Percentiles rank a stretch among this genome's conserved stretches.
These are phyloP conservation scores for Sterrhoptilus dennistouni DNA, from an alignment of 2,113 vertebrate species.

Conservation along the genomic window DNA sequence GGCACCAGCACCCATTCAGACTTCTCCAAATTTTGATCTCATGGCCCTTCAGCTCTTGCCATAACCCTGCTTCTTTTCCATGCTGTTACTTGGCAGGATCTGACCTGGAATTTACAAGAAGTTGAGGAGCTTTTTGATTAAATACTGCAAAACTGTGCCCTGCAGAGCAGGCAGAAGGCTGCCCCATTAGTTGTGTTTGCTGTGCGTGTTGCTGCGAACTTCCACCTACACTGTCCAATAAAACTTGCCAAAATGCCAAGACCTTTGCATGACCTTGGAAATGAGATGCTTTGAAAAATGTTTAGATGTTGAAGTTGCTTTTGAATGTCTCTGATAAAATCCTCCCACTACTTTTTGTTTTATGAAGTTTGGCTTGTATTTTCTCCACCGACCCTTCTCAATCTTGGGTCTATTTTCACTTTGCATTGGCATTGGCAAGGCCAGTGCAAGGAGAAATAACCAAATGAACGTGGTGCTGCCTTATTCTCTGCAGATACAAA, in stretches of 20 bases:
- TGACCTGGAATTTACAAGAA: neutral
- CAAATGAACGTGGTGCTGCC: neutral
- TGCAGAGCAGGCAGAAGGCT: neutral
- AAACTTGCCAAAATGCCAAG: neutral
- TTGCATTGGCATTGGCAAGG: neutral
- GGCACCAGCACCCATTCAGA: neutral
- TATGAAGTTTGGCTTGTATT: neutral
- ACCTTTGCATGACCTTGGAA: neutral
- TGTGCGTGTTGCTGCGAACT: fast-evolving
- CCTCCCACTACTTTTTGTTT: neutral
- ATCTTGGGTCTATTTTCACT: neutral
- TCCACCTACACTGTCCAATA: neutral
- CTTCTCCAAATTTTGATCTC: neutral
- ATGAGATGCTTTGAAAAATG: neutral
- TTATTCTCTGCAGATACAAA: neutral
- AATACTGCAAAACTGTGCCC: neutral
- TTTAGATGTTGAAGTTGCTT: neutral
- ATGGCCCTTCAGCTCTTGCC: neutral
- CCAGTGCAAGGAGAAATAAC: neutral
- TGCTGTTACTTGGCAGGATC: neutral
- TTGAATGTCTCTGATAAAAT: neutral
- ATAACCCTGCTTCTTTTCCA: neutral
- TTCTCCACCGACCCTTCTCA: neutral
- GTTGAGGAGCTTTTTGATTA: neutral
- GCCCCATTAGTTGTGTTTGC: fast-evolving